Conservation (phyloP, 2,113 vertebrate species). For the Zosterops borbonicus region DNA sequence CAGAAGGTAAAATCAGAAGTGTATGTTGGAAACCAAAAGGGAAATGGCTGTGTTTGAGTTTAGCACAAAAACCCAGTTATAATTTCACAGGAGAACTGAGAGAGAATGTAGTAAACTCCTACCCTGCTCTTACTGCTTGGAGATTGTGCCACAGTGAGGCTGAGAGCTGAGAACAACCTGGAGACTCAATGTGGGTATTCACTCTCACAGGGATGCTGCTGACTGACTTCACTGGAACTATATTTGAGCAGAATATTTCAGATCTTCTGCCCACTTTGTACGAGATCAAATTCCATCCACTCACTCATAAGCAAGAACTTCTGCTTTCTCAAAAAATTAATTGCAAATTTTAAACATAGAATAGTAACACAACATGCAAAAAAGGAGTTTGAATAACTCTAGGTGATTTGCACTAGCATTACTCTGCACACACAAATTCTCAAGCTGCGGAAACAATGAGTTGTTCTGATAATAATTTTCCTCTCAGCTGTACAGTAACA, state of each 20-base stretch:
- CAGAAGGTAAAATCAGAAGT: background rate
- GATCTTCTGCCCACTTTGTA: conserved; percentile 11
- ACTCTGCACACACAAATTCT: background rate
- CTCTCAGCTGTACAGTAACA: background rate
- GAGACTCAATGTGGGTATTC: background rate
- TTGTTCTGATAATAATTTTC: background rate
- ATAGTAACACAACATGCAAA: background rate
- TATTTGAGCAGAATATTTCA: background rate
- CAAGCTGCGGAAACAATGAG: background rate
- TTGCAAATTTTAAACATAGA: background rate
- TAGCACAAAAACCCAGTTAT: background rate
- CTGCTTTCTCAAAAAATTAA: background rate
- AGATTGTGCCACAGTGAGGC: background rate
- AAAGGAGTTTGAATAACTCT: background rate
- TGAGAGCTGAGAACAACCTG: background rate
- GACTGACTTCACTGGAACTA: conserved; percentile 33
- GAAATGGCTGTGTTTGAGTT: background rate
- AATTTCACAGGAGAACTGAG: background rate
- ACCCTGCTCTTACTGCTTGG: background rate
- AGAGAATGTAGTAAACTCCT: conserved; percentile 33
- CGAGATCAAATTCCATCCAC: background rate
- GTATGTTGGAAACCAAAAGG: background rate
- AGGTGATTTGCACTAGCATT: background rate
- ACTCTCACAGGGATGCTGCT: conserved; percentile 38
- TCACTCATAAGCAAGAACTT: background rate